A percentile compares a stretch with the other conserved stretches of the same genome.
Evolutionary conservation across 1,140 invertebrate genomes (phyloP).

Genomic region (Andricus grossulariae): DNA sequence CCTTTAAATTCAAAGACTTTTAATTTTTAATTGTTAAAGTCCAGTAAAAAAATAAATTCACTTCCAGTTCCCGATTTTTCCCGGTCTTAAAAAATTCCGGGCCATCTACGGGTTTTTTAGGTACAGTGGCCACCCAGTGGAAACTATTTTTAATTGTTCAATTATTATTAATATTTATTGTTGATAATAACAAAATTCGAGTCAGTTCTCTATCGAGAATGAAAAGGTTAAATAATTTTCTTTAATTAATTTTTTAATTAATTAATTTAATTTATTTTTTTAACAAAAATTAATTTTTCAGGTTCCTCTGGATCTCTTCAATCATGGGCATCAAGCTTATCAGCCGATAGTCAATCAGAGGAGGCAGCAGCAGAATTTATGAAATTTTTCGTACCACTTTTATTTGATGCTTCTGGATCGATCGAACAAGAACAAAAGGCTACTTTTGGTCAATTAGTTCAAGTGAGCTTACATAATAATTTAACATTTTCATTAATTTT

Average conservation of each 20-base stretch:
- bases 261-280: neutral
- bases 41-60: no score
- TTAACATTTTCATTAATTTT: neutral
- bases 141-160: no score
- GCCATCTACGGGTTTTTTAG: no score
- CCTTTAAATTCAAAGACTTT: no score
- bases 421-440: constrained; percentile 82
- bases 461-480: constrained; percentile 63
- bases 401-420: constrained; percentile 78
- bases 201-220: no score
- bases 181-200: no score
- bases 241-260: neutral
- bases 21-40: no score
- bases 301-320: constrained; percentile 83
- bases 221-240: no score
- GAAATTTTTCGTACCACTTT: constrained; percentile 82
- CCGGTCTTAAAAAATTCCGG: no score
- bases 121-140: no score
- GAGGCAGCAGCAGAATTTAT: constrained; percentile 84
- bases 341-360: constrained; percentile 83
- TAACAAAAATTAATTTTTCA: constrained; percentile 47
- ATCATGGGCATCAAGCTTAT: constrained; percentile 85
- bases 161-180: no score
- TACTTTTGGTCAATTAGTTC: constrained; percentile 80
- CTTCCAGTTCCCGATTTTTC: no score